Percentiles rank a stretch among this genome's conserved stretches.
These are phyloP conservation scores for Trematomus bernacchii DNA, from an alignment of 2,797 vertebrate species.

Conservation along the genomic window DNA sequence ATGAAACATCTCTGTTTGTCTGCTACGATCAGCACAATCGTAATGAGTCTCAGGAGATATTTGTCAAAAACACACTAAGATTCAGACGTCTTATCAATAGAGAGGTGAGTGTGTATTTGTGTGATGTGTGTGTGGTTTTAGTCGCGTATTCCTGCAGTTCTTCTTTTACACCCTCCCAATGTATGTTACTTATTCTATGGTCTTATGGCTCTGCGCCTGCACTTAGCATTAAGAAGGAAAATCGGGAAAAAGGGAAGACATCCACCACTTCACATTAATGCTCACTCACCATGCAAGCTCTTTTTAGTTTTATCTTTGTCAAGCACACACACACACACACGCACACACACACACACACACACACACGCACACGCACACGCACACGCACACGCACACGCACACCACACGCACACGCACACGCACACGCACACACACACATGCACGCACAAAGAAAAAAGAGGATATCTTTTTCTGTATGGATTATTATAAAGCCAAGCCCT, in stretches of 20 bases:
- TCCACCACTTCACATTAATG: constrained; percentile 23
- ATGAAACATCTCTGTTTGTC: constrained; percentile 65
- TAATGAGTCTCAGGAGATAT: constrained; percentile 75
- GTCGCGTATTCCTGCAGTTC: constrained; percentile 6
- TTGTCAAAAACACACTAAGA: constrained; percentile 17
- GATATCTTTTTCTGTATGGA: constrained; percentile 39
- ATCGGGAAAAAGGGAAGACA: constrained; percentile 19
- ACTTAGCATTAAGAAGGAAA: constrained; percentile 57
- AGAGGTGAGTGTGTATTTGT: constrained; percentile 4
- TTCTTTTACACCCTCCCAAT: constrained; percentile 4
- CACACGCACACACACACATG: constrained; percentile 2
- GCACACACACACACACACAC: background rate
- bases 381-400: constrained; percentile 2
- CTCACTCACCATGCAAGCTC: constrained; percentile 7
- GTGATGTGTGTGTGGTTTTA: constrained; percentile 21
- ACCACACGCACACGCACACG: background rate
- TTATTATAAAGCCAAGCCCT: constrained; percentile 38
- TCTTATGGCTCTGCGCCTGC: constrained; percentile 54
- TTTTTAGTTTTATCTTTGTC: constrained; percentile 43
- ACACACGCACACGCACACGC: constrained; percentile 14
- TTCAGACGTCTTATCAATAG: constrained; percentile 27
- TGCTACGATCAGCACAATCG: constrained; percentile 33
- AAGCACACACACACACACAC: constrained; percentile 23
- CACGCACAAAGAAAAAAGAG: constrained; percentile 13
- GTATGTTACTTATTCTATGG: constrained; percentile 38